Base-by-base conservation (phyloP, 2,113 vertebrate species). In the Lagopus muta region DNA sequence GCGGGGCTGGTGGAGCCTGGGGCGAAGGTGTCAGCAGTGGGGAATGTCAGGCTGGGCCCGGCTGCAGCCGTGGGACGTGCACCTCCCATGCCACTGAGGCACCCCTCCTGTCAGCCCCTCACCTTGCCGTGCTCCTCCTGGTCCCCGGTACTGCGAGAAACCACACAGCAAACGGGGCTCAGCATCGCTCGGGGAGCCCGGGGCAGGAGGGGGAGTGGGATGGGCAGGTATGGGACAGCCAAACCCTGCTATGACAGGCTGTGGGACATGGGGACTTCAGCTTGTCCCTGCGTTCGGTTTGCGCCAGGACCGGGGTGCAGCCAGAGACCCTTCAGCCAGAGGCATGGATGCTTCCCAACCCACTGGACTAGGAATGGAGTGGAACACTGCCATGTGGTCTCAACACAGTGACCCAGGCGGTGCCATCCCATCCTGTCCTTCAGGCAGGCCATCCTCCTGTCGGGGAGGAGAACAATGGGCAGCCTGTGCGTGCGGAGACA, bases 11-110 rank as follows among this genome's bases (percentile, higher is more conserved):
- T 70, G 88, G 62, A 91, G 87, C 89, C 73, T 60, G 74, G 42
- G 2, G 90, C 72, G 82, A 17, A 86, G 93, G 92, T 92, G 96
- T 88, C 82, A 86, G 94, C 90, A 24, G 55, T 3, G 38, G 65
- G 40, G 82, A 6, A 71, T 9, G 66, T 0, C 76, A 16, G 74
- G 65, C 87, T 6, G 60, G 67, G 20, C 18, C 54, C 10, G 17
- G 28, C 54, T 28, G 52, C 27, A 54, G 14, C 52, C 15, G 17
- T 28, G 52, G 52, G 52, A 30, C 5, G 15, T 28, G 27, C 27
- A 54, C 14, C 52, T 15, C 52, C 27, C 52, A 16, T 54, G 52
- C 15, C 27, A 54, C 27, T 54, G 27, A 28, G 52, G 15, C 15
- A 28, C 27, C 13, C 27, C 9, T 54, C 27, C 32, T 50, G 88